These are phyloP conservation scores for Leucopternis melanops DNA, from an alignment of 2,113 vertebrate species.

Conservation along the genomic window DNA sequence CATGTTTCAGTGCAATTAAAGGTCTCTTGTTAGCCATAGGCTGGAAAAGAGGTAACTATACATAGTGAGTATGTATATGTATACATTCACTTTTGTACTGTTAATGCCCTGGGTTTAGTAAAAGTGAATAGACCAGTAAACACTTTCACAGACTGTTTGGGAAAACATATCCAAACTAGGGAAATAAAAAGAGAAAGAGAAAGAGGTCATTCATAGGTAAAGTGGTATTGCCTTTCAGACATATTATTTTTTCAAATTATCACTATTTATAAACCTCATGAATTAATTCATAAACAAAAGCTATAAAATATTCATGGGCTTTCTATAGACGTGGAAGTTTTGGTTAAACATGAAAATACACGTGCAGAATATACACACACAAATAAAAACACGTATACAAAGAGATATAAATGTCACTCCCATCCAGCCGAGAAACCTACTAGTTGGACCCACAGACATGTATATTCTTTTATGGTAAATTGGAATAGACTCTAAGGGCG, in stretches of 20 bases:
- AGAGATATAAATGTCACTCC: not conserved
- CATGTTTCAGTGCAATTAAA: not conserved
- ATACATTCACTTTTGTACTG: not conserved
- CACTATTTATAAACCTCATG: constrained; percentile 38
- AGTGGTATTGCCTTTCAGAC: constrained; percentile 24
- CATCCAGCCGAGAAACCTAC: not conserved
- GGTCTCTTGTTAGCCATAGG: not conserved
- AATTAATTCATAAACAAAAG: constrained; percentile 42
- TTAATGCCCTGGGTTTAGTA: not conserved
- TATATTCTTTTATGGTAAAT: not conserved
- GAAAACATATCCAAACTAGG: not conserved
- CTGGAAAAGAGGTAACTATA: not conserved
- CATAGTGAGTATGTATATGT: not conserved
- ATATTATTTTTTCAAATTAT: constrained; percentile 48
- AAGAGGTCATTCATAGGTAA: constrained; percentile 16
- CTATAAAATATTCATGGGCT: constrained; percentile 20
- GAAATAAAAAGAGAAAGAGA: not conserved
- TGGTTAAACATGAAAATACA: not conserved
- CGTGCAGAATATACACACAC: not conserved
- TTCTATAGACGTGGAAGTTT: not conserved
- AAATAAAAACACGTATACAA: not conserved
- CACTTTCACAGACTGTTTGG: not conserved
- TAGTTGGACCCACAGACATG: not conserved
- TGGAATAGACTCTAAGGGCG: not conserved
- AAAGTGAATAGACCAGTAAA: not conserved